Evolutionary conservation across 2,888 invertebrate species (phyloP).

Genomic region (Nebria salina): DNA sequence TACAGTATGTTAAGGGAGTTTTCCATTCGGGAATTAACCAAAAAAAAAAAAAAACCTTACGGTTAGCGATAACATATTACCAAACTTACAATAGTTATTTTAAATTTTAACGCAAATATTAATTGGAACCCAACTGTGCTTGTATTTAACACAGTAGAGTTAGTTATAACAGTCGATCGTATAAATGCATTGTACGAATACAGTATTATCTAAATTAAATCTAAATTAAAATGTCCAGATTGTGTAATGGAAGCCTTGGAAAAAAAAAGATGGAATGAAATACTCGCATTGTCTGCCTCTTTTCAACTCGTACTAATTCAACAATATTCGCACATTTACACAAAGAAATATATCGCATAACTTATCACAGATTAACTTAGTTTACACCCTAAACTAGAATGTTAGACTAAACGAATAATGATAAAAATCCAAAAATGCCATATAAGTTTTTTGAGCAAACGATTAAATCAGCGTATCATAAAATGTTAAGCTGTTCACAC

Average conservation of each 20-base stretch:
- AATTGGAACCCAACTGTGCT: conserved; percentile 15
- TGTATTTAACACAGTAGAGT: background rate
- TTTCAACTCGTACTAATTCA: conserved; percentile 9
- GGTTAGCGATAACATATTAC: too few species aligned
- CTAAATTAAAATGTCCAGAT: conserved; percentile 46
- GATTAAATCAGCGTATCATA: background rate
- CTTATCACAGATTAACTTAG: background rate
- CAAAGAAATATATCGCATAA: background rate
- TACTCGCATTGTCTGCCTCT: background rate
- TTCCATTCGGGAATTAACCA: background rate
- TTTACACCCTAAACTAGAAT: background rate
- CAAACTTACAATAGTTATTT: background rate
- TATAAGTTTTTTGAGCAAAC: too few species aligned
- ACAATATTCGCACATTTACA: background rate
- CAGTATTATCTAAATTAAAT: conserved; percentile 45
- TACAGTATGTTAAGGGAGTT: background rate
- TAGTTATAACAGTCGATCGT: conserved; percentile 9
- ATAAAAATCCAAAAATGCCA: too few species aligned
- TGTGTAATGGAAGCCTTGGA: conserved; percentile 42
- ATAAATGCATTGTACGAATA: conserved; percentile 18
- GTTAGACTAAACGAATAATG: too few species aligned
- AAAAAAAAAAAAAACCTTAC: background rate
- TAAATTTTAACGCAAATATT: conserved; percentile 2
- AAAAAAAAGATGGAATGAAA: conserved; percentile 5
- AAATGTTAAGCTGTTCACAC: background rate